These are phyloP conservation scores for Microctenopoma lineatum DNA, from an alignment of 2,797 vertebrate genomes.

Conservation along the genomic window DNA sequence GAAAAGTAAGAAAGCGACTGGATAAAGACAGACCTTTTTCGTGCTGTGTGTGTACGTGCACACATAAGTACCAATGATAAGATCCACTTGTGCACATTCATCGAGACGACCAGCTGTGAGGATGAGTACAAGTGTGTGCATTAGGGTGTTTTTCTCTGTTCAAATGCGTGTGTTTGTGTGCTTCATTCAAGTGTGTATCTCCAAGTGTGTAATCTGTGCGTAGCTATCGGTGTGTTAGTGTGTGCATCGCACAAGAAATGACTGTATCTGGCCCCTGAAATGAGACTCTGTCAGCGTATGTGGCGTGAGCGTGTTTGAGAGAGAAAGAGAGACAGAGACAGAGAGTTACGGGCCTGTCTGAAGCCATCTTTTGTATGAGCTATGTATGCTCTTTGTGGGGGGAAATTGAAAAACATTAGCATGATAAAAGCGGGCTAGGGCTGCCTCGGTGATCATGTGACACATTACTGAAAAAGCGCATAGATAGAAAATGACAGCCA, in stretches of 20 bases:
- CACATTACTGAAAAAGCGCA: slow-evolving; percentile 81
- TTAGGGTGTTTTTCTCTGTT: slow-evolving; percentile 30
- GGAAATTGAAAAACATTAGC: slow-evolving; percentile 86
- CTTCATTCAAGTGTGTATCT: slow-evolving; percentile 31
- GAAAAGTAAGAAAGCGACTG: not conserved
- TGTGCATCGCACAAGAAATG: slow-evolving; percentile 76
- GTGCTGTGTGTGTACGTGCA: slow-evolving; percentile 19
- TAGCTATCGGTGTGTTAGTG: slow-evolving; percentile 58
- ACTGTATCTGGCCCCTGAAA: slow-evolving; percentile 77
- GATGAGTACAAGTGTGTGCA: slow-evolving; percentile 15
- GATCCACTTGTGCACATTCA: slow-evolving; percentile 68
- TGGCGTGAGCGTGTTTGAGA: slow-evolving; percentile 31
- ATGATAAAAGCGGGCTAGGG: slow-evolving; percentile 90
- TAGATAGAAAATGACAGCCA: slow-evolving; percentile 81
- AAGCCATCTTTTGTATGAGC: slow-evolving; percentile 88
- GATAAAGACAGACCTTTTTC: slow-evolving; percentile 42
- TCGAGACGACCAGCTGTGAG: slow-evolving; percentile 60
- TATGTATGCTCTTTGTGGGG: slow-evolving; percentile 87
- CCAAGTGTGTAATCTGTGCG: slow-evolving; percentile 1
- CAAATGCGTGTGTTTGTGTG: slow-evolving; percentile 9
- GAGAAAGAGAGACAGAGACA: slow-evolving; percentile 55
- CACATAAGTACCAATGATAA: slow-evolving; percentile 53
- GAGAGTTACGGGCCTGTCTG: slow-evolving; percentile 71
- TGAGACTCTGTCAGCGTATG: slow-evolving; percentile 60
- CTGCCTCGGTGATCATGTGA: slow-evolving; percentile 83